Conservation (phyloP, 2,888 invertebrate genomes). For the Drosophila siamana region DNA sequence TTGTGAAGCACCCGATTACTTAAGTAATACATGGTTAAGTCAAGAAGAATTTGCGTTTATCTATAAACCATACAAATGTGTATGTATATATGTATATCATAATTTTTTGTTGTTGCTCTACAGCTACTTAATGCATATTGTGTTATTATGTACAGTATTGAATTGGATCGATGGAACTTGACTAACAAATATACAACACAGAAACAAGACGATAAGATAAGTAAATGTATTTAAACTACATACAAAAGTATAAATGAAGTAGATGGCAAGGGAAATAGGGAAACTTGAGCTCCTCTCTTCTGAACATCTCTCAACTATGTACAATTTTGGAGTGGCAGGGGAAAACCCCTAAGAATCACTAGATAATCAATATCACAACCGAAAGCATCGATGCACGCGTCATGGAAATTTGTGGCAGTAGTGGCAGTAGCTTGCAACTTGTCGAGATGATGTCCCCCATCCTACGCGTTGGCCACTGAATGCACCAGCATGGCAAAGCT, state of each 20-base stretch:
- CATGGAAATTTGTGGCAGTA: slow-evolving; percentile 24
- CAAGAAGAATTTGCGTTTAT: slow-evolving; percentile 14
- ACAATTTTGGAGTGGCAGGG: slow-evolving; percentile 10
- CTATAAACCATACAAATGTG: neutral
- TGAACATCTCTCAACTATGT: slow-evolving; percentile 14
- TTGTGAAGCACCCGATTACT: slow-evolving; percentile 12
- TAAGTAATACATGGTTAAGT: slow-evolving; percentile 15
- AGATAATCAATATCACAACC: slow-evolving; percentile 68
- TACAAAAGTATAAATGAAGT: neutral
- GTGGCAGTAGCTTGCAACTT: slow-evolving; percentile 9
- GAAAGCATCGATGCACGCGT: slow-evolving; percentile 41
- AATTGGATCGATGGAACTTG: neutral
- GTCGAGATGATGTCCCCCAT: neutral
- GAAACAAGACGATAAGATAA: slow-evolving; percentile 52
- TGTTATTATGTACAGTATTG: neutral
- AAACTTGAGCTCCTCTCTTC: neutral
- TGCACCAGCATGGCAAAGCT: slow-evolving; percentile 88
- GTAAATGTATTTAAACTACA: slow-evolving; percentile 31
- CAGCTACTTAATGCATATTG: slow-evolving; percentile 18
- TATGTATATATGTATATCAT: neutral
- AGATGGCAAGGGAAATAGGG: neutral
- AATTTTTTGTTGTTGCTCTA: slow-evolving; percentile 11
- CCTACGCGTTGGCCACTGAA: slow-evolving; percentile 61
- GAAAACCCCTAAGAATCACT: slow-evolving; percentile 6
- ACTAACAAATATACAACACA: slow-evolving; percentile 34